Percentiles rank a stretch among this genome's conserved stretches.
Evolutionary conservation across 1,140 invertebrate genomes (phyloP).

Genomic region (Leptopilina clavipes): DNA sequence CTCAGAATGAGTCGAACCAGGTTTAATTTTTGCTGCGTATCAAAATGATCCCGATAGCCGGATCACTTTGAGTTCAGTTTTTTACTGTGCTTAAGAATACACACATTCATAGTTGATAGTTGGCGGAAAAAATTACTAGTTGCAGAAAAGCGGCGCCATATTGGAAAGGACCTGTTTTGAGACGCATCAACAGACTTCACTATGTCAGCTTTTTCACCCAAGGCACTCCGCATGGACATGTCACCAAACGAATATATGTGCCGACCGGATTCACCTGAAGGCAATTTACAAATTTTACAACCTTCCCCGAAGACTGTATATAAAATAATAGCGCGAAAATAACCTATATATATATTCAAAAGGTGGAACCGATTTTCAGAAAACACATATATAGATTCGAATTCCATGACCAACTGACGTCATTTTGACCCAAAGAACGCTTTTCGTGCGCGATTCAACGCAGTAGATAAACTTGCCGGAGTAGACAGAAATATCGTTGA

Average conservation of each 20-base stretch:
- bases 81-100: too few relatives aligned
- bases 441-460: constrained; percentile 44
- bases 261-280: constrained; percentile 6
- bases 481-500: constrained; percentile 58
- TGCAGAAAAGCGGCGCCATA: constrained; percentile 60
- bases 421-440: constrained; percentile 43
- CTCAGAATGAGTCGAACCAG: too few relatives aligned
- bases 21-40: too few relatives aligned
- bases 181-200: constrained; percentile 35
- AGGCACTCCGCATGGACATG: background rate
- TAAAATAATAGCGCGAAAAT: too few relatives aligned
- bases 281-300: constrained; percentile 16
- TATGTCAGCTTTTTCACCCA: constrained; percentile 35
- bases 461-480: constrained; percentile 49
- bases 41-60: too few relatives aligned
- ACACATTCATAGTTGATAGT: too few relatives aligned
- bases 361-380: too few relatives aligned
- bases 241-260: background rate
- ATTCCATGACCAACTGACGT: constrained; percentile 38
- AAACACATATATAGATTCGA: too few relatives aligned
- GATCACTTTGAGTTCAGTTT: too few relatives aligned
- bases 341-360: too few relatives aligned
- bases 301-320: background rate
- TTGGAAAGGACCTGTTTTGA: constrained; percentile 57
- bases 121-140: constrained; percentile 36